Evolutionary conservation across 2,113 vertebrate genomes (phyloP).

Genomic region (Cheirogaleus medius): DNA sequence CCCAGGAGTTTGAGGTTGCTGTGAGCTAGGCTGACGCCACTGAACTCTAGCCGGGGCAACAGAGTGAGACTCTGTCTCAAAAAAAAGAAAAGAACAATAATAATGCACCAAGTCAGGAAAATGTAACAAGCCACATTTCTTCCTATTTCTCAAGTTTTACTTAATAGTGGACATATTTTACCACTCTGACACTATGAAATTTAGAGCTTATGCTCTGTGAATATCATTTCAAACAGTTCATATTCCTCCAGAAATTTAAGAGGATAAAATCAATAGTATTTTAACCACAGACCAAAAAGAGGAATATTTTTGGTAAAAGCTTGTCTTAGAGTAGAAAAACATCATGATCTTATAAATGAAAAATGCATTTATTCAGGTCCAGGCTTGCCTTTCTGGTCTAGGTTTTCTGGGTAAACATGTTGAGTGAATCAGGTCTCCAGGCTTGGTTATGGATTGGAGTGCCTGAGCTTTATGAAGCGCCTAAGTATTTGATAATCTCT

Average conservation of each 20-base stretch:
- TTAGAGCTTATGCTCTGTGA: neutral
- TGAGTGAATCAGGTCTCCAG: neutral
- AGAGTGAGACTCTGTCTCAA: no score
- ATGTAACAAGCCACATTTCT: neutral
- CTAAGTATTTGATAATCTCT: neutral
- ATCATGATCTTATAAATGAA: conserved; percentile 3
- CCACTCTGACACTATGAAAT: neutral
- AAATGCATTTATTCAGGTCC: neutral
- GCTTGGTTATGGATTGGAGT: neutral
- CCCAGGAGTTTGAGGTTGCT: no score
- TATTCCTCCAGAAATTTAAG: neutral
- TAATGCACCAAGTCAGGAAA: neutral
- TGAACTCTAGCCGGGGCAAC: no score
- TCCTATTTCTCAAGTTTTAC: neutral
- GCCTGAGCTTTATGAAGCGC: neutral
- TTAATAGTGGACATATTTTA: neutral
- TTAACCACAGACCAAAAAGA: neutral
- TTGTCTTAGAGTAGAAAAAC: conserved; percentile 20
- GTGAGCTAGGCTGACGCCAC: no score
- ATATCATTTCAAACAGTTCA: neutral
- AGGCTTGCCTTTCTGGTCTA: neutral
- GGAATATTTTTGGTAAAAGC: neutral
- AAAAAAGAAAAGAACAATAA: neutral
- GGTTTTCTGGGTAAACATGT: neutral
- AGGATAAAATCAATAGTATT: neutral